Evolutionary conservation across 35 echinoderm and acorn worm species (phyloP).

Genomic region (Eucidaris tribuloides): DNA sequence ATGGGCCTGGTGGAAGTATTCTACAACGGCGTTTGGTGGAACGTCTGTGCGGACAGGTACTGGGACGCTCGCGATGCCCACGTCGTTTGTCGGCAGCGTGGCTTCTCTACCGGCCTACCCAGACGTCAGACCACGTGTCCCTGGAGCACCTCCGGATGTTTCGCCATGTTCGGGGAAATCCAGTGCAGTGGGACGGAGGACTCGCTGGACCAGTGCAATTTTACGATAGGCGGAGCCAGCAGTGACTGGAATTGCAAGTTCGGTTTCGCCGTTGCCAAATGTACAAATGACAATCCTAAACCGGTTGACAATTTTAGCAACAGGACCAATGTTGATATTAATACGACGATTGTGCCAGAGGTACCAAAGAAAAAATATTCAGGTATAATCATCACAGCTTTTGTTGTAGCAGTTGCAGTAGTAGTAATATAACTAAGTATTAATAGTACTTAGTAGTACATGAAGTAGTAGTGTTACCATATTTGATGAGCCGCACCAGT

Average conservation of each 20-base stretch:
- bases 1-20: background rate
- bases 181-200: background rate
- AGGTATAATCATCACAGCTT: no score
- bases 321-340: no score
- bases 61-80: conserved; percentile 10
- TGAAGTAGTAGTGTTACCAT: no score
- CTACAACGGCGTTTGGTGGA: conserved; percentile 12
- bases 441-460: no score
- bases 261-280: background rate
- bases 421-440: no score
- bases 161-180: background rate
- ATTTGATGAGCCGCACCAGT: no score
- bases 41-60: background rate
- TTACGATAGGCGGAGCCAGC: background rate
- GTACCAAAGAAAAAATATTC: conserved; percentile 4
- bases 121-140: background rate
- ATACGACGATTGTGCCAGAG: background rate
- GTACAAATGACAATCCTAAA: background rate
- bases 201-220: conserved; percentile 6
- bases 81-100: background rate
- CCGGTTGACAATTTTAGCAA: background rate
- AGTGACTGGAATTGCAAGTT: background rate
- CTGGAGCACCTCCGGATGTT: background rate
- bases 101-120: background rate
- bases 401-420: no score